Evolutionary conservation across 2,113 vertebrate species (phyloP), one percentile per base, ranked within the genome.

Genomic region (Cromileptes altivelis): DNA sequence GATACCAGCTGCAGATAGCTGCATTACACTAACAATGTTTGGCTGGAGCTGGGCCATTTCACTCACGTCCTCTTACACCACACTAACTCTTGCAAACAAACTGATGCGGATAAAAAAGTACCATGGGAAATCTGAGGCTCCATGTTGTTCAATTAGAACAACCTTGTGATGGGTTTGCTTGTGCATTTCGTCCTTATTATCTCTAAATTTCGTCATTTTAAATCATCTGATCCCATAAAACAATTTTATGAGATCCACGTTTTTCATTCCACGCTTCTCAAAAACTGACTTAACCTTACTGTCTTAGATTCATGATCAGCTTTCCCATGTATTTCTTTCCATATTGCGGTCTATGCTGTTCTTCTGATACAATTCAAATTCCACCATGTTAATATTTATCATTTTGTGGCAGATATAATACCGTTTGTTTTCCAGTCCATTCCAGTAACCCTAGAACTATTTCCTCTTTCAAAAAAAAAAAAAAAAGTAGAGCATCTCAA

Each of bases 1-100:
- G 84, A 91, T 85, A 78, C 40, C 92, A 94, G 89, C 88, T 93
- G 90, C 68, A 88, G 89, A 91, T 85, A 87, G 76, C n/a, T 27
- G 67, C 23, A 4, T 27, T 19, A 37, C 11, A 63, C 55, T 63
- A 74, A 73, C 60, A 57, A 53, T 82, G 85, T 64, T 40, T 68
- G 58, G 15, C 49, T 62, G 58, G 53, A 74, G 67, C 58, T 12
- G 17, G 14, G 69, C 40, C 74, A n/a, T 64, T 75, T 89, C 40
- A 57, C 63, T 81, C 57, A 69, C 37, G 62, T 70, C n/a, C 27
- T 47, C 25, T 75, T 55, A 23, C 40, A 10, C 4, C 27, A 65
- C 14, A 19, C 67, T 57, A 15, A 25, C 9, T 12, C 47, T 8
- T 23, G 12, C 40, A 68, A 68, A 87, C 42, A 73, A 57, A 82